Conservation (phyloP, 2,797 vertebrate species). For the Helicolenus hilgendorfi region DNA sequence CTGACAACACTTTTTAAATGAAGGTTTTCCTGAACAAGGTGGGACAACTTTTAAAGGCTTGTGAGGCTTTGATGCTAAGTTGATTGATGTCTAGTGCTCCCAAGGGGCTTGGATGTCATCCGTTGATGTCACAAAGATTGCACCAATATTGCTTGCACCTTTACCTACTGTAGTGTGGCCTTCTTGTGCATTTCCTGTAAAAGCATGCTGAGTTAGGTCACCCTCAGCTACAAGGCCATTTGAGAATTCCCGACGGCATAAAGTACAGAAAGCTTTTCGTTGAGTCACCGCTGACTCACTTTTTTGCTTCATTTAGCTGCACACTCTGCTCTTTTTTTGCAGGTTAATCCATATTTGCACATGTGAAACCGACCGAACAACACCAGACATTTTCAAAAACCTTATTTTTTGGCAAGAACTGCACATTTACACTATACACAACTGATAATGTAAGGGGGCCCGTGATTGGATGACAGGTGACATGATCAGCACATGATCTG, state of each 20-base stretch:
- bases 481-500: no score
- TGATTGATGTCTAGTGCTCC: neutral
- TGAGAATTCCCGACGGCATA: neutral
- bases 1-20: conserved; percentile 1
- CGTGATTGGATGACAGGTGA: no score
- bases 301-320: no score
- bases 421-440: no score
- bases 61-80: neutral
- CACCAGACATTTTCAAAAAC: no score
- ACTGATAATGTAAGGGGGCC: no score
- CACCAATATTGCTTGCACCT: neutral
- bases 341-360: no score
- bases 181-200: neutral
- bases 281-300: no score
- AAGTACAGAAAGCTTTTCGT: neutral
- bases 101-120: neutral
- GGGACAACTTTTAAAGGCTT: neutral
- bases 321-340: no score
- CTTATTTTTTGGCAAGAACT: no score
- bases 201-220: neutral
- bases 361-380: no score
- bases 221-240: neutral
- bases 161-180: neutral
- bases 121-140: neutral
- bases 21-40: neutral